These are phyloP conservation scores for Pachyseris speciosa DNA, from an alignment of 64 coral and sea anemone species.

Conservation along the genomic window DNA sequence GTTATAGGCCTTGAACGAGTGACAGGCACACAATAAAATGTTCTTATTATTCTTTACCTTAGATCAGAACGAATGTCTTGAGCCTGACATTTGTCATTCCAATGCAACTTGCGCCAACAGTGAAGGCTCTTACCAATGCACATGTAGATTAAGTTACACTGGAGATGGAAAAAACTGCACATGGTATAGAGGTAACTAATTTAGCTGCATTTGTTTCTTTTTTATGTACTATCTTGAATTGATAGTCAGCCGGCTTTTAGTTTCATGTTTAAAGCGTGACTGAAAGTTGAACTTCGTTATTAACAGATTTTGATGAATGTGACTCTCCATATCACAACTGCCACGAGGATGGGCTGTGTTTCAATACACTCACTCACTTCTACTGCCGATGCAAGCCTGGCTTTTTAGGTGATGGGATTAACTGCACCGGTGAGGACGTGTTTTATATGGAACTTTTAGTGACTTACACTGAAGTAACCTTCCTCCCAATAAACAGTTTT, in stretches of 20 bases:
- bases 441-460: not conserved
- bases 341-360: conserved; percentile 71
- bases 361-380: conserved; percentile 76
- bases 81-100: conserved; percentile 59
- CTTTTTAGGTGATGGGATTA: conserved; percentile 72
- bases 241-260: not conserved
- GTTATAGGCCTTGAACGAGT: too few relatives aligned
- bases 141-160: conserved; percentile 85
- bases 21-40: not conserved
- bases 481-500: not conserved
- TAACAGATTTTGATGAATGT: conserved; percentile 86
- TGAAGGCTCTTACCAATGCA: conserved; percentile 84
- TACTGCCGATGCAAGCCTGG: conserved; percentile 71
- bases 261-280: not conserved
- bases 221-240: not conserved
- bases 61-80: conserved; percentile 84
- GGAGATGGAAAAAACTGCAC: conserved; percentile 81
- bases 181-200: conserved; percentile 72
- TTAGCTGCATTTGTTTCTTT: not conserved
- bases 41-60: not conserved
- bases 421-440: conserved; percentile 68
- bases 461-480: not conserved
- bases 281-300: not conserved
- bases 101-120: conserved; percentile 88
- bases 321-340: conserved; percentile 54